These are phyloP conservation scores for Erethizon dorsatum DNA, from an alignment of 2,797 vertebrate species.

Conservation along the genomic window DNA sequence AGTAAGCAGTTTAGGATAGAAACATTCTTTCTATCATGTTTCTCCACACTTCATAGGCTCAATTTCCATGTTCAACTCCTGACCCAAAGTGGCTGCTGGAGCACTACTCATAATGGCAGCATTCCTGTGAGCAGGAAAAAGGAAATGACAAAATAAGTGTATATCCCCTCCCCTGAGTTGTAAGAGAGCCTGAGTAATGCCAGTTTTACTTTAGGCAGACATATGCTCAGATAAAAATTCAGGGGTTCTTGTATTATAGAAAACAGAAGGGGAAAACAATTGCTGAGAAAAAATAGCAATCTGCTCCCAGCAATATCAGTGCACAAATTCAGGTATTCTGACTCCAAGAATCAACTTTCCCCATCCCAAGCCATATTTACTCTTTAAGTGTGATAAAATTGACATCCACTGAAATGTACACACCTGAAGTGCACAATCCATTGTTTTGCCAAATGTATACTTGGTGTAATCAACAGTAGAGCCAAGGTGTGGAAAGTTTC, in stretches of 20 bases:
- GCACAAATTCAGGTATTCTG: background rate
- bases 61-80: background rate
- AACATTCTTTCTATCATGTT: background rate
- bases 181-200: background rate
- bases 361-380: background rate
- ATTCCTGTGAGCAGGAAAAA: background rate
- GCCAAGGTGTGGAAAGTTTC: too few relatives aligned
- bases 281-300: background rate
- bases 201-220: background rate
- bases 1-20: background rate
- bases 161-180: background rate
- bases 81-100: background rate
- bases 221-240: background rate
- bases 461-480: background rate
- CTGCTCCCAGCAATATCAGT: background rate
- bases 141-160: background rate
- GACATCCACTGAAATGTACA: background rate
- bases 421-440: background rate
- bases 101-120: background rate
- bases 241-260: background rate
- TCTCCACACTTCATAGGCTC: background rate
- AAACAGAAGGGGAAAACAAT: background rate
- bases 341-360: background rate
- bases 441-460: background rate
- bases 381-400: background rate